Evolutionary conservation across 2,113 vertebrate genomes (phyloP).

Genomic region (human (Homo sapiens)): GRCh38 chr3:71175001-71175500

Average conservation of each 20-base stretch:
- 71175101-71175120: too few relatives aligned
- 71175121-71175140: too few relatives aligned
- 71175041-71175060: too few relatives aligned
- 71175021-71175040: too few relatives aligned
- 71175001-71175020: too few relatives aligned
- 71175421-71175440: background rate
- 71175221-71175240: background rate
- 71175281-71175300: background rate
- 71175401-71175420: background rate
- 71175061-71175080: too few relatives aligned
- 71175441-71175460: background rate
- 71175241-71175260: accelerated
- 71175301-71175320: background rate
- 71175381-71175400: background rate
- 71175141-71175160: too few relatives aligned
- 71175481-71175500: background rate
- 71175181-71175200: too few relatives aligned
- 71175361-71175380: background rate
- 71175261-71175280: accelerated
- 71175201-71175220: background rate
- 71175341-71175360: background rate
- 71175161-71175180: too few relatives aligned
- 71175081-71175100: too few relatives aligned
- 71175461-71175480: background rate
- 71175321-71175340: background rate